Evolutionary conservation across 2,797 vertebrate species (phyloP), one percentile per base, ranked within the genome.

Genomic region (Syngnathus acus): DNA sequence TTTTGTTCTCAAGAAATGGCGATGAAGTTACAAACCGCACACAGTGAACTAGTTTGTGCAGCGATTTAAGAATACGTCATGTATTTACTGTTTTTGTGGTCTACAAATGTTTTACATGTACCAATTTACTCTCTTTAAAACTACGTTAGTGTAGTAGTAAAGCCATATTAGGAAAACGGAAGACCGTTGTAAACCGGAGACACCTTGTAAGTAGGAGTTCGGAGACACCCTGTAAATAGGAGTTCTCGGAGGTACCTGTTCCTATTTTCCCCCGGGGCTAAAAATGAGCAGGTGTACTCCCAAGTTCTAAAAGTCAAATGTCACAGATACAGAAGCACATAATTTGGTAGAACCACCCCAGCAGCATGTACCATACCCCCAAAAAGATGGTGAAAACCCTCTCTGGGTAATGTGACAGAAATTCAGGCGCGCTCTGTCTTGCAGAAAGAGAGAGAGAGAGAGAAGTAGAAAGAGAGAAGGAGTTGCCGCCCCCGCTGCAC

Each of bases 401-500:
- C 54, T 57, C 13, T 32, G 5, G 21, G 51, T 54, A 54, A 54
- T 7, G 54, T 37, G 54, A 57, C 54, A 14, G 26, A 23, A 57
- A 57, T 37, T 16, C 13, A 57, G 54, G 54, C 54, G 26, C 54
- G 54, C 23, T 57, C n/a, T 26, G 58, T 16, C 38, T 42, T 60
- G 38, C 58, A 60, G 58, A 42, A 40, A 39, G 55, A 39, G 73
- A 48, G 68, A 75, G 71, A 74, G 78, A 74, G 74, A 80, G 75
- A 43, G 40, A 43, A 43, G 43, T 45, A 42, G 59, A 42, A n/a
- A n/a, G 77, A 75, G 75, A 80, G 76, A 67, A 72, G 68, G 51
- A 80, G 88, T 86, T 89, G 87, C 88, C 89, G 89, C 90, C 88
- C n/a, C 91, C 92, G 86, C 89, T 90, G 13, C 89, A 80, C 83